These are phyloP conservation scores for Nephrotoma appendiculata DNA, from an alignment of 2,888 invertebrate species.

Conservation along the genomic window DNA sequence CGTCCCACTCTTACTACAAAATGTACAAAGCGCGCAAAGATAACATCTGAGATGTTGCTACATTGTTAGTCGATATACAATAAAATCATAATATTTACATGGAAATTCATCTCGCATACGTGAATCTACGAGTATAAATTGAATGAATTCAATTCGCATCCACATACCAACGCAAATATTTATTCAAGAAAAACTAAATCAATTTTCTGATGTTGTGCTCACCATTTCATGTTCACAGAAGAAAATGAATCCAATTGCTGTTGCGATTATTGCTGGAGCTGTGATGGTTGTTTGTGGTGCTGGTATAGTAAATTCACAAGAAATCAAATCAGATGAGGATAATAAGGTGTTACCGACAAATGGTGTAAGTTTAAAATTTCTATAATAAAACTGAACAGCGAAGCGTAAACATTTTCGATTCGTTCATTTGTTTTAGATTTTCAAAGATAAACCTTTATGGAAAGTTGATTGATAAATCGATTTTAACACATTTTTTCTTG, in stretches of 20 bases:
- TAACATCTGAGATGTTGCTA: neutral
- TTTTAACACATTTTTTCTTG: neutral
- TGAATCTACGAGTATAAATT: neutral
- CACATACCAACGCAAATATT: neutral
- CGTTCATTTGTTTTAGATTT: neutral
- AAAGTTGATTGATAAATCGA: neutral
- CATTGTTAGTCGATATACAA: neutral
- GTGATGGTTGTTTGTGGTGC: neutral
- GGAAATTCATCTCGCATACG: neutral
- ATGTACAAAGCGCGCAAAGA: neutral
- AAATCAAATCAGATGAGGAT: neutral
- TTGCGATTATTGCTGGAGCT: neutral
- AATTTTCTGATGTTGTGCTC: neutral
- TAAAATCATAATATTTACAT: neutral
- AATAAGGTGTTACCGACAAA: neutral
- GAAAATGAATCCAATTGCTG: neutral
- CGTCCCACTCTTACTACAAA: too few species aligned
- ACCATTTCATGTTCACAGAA: neutral
- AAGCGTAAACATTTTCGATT: neutral
- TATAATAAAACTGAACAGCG: neutral
- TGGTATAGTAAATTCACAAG: neutral
- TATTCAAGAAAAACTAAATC: neutral
- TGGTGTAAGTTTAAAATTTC: neutral
- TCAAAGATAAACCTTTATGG: neutral
- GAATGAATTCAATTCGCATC: neutral